phyloP scores from a whole-genome alignment of 2,797 vertebrate genomes.

The Melanotaenia boesemani region DNA sequence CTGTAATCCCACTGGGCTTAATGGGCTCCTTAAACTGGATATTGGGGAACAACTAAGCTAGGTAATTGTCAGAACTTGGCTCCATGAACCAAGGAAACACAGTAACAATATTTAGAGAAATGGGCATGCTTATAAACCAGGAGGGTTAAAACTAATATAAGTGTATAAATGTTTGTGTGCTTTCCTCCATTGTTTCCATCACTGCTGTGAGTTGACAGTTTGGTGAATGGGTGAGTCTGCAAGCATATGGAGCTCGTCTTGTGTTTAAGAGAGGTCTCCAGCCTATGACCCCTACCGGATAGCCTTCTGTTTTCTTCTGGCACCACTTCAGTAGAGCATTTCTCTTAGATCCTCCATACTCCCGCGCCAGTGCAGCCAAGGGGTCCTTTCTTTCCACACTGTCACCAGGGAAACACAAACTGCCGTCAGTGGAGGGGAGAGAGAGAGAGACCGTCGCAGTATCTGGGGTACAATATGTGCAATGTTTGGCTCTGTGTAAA shows the following conservation, averaged over 20 bases:
- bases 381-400: constrained; percentile 98
- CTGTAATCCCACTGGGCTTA: constrained; percentile 66
- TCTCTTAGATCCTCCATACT: constrained; percentile 97
- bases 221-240: constrained; percentile 28
- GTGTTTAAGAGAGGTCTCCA: constrained; percentile 57
- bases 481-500: neutral
- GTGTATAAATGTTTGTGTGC: constrained; percentile 32
- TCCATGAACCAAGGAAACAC: constrained; percentile 52
- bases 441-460: constrained; percentile 9
- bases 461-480: constrained; percentile 7
- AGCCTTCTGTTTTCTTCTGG: constrained; percentile 98
- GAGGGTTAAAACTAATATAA: constrained; percentile 28
- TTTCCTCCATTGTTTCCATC: constrained; percentile 56
- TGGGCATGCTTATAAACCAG: constrained; percentile 30
- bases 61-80: constrained; percentile 54
- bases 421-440: constrained; percentile 44
- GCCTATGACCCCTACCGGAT: constrained; percentile 88
- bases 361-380: constrained; percentile 92
- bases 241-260: constrained; percentile 24
- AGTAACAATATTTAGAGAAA: constrained; percentile 53
- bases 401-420: constrained; percentile 75
- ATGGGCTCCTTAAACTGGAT: constrained; percentile 66
- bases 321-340: constrained; percentile 98
- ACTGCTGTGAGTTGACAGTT: constrained; percentile 23
- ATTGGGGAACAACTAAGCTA: constrained; percentile 58